Percentiles rank a stretch among this genome's conserved stretches.
Conservation (phyloP, 2,113 vertebrate genomes). For the Tachysurus vachellii region DNA sequence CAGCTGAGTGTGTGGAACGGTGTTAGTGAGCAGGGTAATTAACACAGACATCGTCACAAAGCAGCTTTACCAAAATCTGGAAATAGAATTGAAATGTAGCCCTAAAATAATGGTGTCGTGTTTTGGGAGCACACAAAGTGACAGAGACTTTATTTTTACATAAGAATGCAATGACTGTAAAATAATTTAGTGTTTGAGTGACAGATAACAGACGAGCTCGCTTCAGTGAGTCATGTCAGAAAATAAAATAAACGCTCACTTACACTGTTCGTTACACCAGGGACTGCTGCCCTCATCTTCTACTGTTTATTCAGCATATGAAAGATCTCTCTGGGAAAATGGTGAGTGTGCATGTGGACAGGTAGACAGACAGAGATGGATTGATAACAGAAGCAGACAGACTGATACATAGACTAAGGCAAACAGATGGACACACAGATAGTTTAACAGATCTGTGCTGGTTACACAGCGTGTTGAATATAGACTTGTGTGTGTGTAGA, state of each 20-base stretch:
- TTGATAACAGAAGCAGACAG: not conserved
- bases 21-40: not conserved
- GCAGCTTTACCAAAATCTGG: not conserved
- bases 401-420: not conserved
- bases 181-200: not conserved
- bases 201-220: not conserved
- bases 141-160: not conserved
- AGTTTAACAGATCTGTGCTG: not conserved
- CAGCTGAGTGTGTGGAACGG: not conserved
- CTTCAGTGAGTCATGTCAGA: not conserved
- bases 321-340: not conserved
- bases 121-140: not conserved
- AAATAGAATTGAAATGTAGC: not conserved
- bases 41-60: not conserved
- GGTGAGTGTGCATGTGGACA: not conserved
- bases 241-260: not conserved
- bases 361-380: not conserved
- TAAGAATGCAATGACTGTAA: not conserved
- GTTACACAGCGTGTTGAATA: not conserved
- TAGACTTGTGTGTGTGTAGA: not conserved
- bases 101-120: not conserved
- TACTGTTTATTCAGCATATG: not conserved
- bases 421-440: not conserved
- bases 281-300: not conserved
- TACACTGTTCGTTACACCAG: not conserved